Evolutionary conservation across 92 coral and sea anemone genomes (phyloP).

Genomic region (Ricordea florida): DNA sequence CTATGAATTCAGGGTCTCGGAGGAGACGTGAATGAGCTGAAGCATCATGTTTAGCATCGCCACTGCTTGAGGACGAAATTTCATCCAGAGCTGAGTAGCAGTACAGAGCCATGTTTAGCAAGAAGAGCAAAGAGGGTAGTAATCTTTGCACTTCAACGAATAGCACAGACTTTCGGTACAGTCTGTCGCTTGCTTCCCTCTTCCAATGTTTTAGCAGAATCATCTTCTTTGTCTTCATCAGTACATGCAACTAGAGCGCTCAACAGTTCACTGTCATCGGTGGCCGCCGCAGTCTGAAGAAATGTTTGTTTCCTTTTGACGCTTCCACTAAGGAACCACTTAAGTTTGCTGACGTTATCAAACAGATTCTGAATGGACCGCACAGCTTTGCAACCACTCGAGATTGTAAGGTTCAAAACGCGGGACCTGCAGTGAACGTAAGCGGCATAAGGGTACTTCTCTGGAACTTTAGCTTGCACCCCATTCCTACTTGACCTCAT

Average conservation of each 20-base stretch:
- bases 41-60: conserved; percentile 50
- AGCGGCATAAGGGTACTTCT: conserved; percentile 45
- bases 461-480: conserved; percentile 50
- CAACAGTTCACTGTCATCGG: conserved; percentile 7
- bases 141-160: conserved; percentile 52
- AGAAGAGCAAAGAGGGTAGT: conserved; percentile 53
- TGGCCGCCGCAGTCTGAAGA: not conserved
- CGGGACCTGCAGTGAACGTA: conserved; percentile 37
- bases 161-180: conserved; percentile 52
- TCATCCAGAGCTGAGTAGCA: conserved; percentile 30
- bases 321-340: conserved; percentile 32
- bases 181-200: conserved; percentile 29
- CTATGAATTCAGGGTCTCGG: conserved; percentile 45
- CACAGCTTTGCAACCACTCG: conserved; percentile 45
- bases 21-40: conserved; percentile 36
- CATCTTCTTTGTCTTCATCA: conserved; percentile 29
- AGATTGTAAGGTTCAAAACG: conserved; percentile 27
- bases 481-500: conserved; percentile 55
- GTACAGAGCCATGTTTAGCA: conserved; percentile 38
- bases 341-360: conserved; percentile 33
- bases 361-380: conserved; percentile 39
- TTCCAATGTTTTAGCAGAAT: conserved; percentile 24
- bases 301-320: conserved; percentile 27
- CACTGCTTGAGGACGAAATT: conserved; percentile 41
- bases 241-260: conserved; percentile 1